These are phyloP conservation scores for Calidris pugnax DNA, from an alignment of 2,113 vertebrate species.

Conservation along the genomic window DNA sequence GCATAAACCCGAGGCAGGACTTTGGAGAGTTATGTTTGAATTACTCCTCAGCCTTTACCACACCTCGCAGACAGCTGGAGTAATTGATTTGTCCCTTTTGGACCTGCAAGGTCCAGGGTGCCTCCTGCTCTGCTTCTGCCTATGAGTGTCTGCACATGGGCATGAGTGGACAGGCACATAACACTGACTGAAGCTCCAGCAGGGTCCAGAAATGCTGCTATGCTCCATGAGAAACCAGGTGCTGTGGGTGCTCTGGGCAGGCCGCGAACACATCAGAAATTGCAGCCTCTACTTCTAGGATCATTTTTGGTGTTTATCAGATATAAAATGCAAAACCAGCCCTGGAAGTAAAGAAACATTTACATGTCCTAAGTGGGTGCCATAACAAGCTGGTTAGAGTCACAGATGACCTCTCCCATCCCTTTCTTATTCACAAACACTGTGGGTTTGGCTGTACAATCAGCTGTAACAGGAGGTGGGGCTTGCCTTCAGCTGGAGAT, in stretches of 20 bases:
- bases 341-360: background rate
- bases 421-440: background rate
- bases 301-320: background rate
- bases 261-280: background rate
- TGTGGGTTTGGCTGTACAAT: rapidly evolving
- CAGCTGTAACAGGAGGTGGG: background rate
- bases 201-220: background rate
- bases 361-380: background rate
- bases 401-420: background rate
- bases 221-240: background rate
- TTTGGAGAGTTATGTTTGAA: background rate
- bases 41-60: background rate
- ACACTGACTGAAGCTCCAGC: background rate
- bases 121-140: background rate
- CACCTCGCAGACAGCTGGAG: background rate
- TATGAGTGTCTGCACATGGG: rapidly evolving
- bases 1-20: background rate
- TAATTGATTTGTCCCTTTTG: background rate
- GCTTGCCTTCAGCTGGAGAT: background rate
- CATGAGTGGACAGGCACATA: background rate
- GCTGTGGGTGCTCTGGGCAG: background rate
- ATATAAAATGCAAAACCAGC: background rate
- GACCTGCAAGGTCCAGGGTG: background rate
- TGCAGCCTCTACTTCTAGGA: background rate
- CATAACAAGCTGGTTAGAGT: background rate